Evolutionary conservation across 2,113 vertebrate genomes (phyloP).

Genomic region (Peromyscus maniculatus): DNA sequence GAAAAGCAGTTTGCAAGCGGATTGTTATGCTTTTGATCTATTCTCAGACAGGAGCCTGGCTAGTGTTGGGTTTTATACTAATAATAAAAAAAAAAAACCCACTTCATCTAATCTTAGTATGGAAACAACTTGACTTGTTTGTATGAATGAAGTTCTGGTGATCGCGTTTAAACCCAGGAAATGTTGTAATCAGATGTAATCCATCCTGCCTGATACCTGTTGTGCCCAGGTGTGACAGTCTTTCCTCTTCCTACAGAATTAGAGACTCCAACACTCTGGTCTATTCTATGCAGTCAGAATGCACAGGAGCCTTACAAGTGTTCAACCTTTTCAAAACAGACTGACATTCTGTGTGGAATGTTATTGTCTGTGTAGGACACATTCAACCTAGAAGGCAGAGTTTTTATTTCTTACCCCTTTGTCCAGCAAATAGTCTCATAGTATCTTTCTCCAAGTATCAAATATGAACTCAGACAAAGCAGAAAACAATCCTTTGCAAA

Average conservation of each 20-base stretch:
- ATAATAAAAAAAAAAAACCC: background rate
- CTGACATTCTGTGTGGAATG: background rate
- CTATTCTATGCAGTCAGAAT: background rate
- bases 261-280: background rate
- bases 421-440: background rate
- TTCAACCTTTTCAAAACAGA: background rate
- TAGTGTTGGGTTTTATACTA: constrained; percentile 20
- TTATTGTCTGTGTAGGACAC: background rate
- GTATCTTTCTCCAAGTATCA: background rate
- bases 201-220: constrained; percentile 52
- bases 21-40: constrained; percentile 50
- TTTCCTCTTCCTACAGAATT: background rate
- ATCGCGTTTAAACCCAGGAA: constrained; percentile 67
- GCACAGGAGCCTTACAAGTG: background rate
- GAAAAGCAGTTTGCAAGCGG: background rate
- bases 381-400: background rate
- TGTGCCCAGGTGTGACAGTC: constrained; percentile 59
- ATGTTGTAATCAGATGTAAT: constrained; percentile 1
- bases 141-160: constrained; percentile 51
- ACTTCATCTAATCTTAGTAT: constrained; percentile 39
- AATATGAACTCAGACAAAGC: background rate
- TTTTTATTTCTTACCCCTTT: background rate
- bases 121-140: constrained; percentile 46
- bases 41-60: constrained; percentile 1
- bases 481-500: background rate